Evolutionary conservation across 2,888 invertebrate genomes (phyloP), one percentile per base, ranked within the genome.

Genomic region (Drosophila diplacantha): DNA sequence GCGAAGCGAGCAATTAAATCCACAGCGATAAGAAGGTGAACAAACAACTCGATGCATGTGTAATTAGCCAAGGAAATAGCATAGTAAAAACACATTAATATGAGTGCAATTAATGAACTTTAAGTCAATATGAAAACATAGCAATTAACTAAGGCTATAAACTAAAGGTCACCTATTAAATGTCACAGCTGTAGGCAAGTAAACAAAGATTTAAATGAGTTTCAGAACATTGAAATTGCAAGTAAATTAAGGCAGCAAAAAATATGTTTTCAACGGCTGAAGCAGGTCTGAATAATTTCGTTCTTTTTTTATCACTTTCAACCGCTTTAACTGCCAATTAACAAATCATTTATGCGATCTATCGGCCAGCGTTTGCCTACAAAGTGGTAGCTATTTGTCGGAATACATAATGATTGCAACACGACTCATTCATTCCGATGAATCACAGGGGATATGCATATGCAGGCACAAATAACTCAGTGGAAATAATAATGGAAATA

Each of bases 21-120:
- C 60, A 57, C 34, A 43, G 34, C 35, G 47, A 62, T 61, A 61
- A 62, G 50, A 39, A 41, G 49, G 18, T 50, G 41, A 50, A 62
- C 59, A 60, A 60, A 60, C 60, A 46, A 47, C 60, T 41, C 16
- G 41, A 35, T 61, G 41, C 29, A 50, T 22, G 49, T 31, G 29
- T 24, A 44, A 37, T 44, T 43, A 12, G 24, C 16, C 2, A 5
- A 18, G 47, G 18, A 26, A 24, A 37, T 38, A 26, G 26, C 9
- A n/a, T 20, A 20, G 14, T 38, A 20, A 38, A 2, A 38, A 20
- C 14, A 12, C 7, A 9, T 3, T 7, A 22, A 29, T 3, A 29
- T 47, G 9, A 18, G 4, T 26, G n/a, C 5, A 53, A 14, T 14
- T 18, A 20, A 4, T 35, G 44, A 44, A 44, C 29, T 44, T 44